Evolutionary conservation across 2,797 vertebrate species (phyloP).

Genomic region (Myoxocephalus aenaeus): DNA sequence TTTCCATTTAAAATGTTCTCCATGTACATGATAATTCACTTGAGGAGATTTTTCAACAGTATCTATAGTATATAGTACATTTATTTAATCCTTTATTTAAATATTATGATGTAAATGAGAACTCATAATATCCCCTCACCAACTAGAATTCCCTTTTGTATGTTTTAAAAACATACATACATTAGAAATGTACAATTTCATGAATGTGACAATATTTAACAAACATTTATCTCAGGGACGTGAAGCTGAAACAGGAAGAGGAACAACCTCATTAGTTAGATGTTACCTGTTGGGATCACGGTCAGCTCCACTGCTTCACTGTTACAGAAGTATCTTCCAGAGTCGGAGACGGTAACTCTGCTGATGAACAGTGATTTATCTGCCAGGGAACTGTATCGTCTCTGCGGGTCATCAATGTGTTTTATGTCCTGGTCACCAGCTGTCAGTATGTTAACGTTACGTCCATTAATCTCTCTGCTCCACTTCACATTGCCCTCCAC

Average conservation of each 20-base stretch:
- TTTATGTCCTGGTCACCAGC: accelerated
- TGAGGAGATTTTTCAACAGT: no score
- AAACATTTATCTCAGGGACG: background rate
- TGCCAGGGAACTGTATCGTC: accelerated
- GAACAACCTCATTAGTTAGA: no score
- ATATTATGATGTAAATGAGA: background rate
- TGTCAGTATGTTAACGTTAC: background rate
- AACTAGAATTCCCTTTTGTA: background rate
- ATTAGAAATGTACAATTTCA: background rate
- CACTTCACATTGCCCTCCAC: background rate
- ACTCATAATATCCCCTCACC: no score
- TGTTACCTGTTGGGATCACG: slow-evolving; percentile 49
- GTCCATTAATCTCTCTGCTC: slow-evolving; percentile 2
- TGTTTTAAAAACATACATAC: no score
- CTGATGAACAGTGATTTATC: accelerated
- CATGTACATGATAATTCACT: no score
- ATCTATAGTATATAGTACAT: no score
- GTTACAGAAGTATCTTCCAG: slow-evolving; percentile 34
- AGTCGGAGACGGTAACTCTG: accelerated
- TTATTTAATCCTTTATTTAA: no score
- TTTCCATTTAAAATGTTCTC: no score
- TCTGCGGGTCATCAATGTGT: accelerated
- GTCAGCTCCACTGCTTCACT: background rate
- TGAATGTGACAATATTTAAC: background rate
- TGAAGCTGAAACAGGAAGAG: no score